Evolutionary conservation across 2,797 vertebrate species (phyloP).

Genomic region (Podarcis siculus): DNA sequence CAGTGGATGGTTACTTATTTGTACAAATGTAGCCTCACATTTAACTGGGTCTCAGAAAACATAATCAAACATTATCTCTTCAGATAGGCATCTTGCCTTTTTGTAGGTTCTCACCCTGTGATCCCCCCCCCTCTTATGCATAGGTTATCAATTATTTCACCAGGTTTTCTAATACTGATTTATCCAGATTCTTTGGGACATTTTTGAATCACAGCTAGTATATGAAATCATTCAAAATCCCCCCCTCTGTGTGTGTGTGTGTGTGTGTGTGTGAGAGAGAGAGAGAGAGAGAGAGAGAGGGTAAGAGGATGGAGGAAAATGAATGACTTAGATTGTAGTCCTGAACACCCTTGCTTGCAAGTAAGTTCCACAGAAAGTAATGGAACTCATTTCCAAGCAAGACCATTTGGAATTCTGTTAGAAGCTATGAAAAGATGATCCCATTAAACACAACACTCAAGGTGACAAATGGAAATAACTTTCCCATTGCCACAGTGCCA

Average conservation of each 20-base stretch:
- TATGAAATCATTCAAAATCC: neutral
- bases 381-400: neutral
- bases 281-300: neutral
- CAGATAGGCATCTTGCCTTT: neutral
- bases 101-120: neutral
- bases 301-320: neutral
- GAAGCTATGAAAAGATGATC: neutral
- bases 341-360: neutral
- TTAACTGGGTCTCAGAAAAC: neutral
- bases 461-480: neutral
- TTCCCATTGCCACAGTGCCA: neutral
- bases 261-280: neutral
- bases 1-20: slow-evolving; percentile 19
- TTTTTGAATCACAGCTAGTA: neutral
- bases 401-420: neutral
- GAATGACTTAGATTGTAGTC: neutral
- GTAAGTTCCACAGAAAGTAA: neutral
- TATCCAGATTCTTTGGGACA: neutral
- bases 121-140: neutral
- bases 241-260: rapidly evolving
- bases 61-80: neutral
- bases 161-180: slow-evolving; percentile 1
- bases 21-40: slow-evolving; percentile 39
- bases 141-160: neutral
- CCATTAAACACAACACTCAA: neutral